phyloP scores from a whole-genome alignment of 1,140 invertebrate species.

The Homarus americanus region DNA sequence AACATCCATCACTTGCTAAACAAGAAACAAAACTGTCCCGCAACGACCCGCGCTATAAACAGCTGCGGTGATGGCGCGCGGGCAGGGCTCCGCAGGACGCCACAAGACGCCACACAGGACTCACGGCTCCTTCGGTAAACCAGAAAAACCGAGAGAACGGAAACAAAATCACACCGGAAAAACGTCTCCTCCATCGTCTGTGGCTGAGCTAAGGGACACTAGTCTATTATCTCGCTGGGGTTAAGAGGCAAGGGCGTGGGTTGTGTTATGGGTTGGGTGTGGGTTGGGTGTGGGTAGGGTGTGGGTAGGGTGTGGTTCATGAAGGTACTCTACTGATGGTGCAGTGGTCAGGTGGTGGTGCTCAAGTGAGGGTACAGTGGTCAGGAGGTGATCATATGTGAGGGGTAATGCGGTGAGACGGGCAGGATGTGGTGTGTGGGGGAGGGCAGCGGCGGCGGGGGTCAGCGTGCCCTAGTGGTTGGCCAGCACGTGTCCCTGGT shows the following conservation, averaged over 20 bases:
- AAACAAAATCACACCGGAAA: slow-evolving; percentile 16
- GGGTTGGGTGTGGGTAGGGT: neutral
- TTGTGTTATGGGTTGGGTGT: neutral
- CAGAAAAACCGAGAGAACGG: slow-evolving; percentile 31
- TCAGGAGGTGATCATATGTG: slow-evolving; percentile 6
- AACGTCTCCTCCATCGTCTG: neutral
- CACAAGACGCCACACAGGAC: neutral
- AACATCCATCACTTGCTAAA: slow-evolving; percentile 15
- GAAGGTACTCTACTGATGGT: slow-evolving; percentile 21
- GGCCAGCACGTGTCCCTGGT: neutral
- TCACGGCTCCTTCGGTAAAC: slow-evolving; percentile 40
- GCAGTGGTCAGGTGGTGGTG: neutral
- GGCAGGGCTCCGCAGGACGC: slow-evolving; percentile 12
- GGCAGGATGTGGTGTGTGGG: neutral
- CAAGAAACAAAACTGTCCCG: neutral
- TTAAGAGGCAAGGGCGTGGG: slow-evolving; percentile 5
- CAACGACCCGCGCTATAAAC: slow-evolving; percentile 17
- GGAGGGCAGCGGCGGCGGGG: neutral
- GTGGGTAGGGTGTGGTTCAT: neutral
- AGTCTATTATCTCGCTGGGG: slow-evolving; percentile 5
- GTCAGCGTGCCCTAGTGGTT: no score
- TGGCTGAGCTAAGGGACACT: neutral
- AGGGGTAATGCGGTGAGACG: neutral
- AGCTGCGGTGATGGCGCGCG: slow-evolving; percentile 4
- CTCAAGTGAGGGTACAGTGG: neutral